Evolutionary conservation across 2,888 invertebrate genomes (phyloP), one percentile per base, ranked within the genome.

Genomic region (Encarsia formosa): DNA sequence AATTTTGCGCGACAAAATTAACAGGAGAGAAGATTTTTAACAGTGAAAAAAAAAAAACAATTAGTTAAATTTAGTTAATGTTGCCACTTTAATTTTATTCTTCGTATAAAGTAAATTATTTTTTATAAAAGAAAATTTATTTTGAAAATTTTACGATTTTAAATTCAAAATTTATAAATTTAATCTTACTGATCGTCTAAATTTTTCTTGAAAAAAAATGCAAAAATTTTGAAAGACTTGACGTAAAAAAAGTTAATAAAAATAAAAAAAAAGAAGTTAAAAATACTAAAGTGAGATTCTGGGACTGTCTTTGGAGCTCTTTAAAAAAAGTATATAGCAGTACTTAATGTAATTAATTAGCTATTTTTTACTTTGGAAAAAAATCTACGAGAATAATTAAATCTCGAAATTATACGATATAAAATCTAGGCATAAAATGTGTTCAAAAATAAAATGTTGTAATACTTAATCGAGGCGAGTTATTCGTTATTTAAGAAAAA

Each of bases 381-480:
- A 19, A 19, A 18, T 16, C 16, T 18, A 35, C 69, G 64, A 70
- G 52, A 52, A 47, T 52, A 42, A 49, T 32, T 44, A 54, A 42
- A 39, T 53, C 53, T 50, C 47, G 50, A 56, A 56, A 52, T 52
- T 47, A 53, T 52, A 52, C 49, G 47, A 53, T 56, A 29, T 54
- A 53, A 57, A 51, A 40, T 71, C 65, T 72, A 73, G 71, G 71
- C 72, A 67, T 68, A 64, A 49, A 68, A 73, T 73, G 73, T 73
- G 73, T 73, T 73, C 72, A 73, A 67, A 68, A 63, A 64, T 46
- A 60, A 64, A 48, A 59, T 56, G 51, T 50, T 47, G 57, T 51
- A 51, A 40, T 49, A 53, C 53, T 55, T 50, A 57, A 50, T 56
- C 50, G 58, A 60, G 59, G 61, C 43, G 56, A 53, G 39, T 49